These are phyloP conservation scores for Nipponacmea schrenckii DNA, from an alignment of 2,888 invertebrate species.

Conservation along the genomic window DNA sequence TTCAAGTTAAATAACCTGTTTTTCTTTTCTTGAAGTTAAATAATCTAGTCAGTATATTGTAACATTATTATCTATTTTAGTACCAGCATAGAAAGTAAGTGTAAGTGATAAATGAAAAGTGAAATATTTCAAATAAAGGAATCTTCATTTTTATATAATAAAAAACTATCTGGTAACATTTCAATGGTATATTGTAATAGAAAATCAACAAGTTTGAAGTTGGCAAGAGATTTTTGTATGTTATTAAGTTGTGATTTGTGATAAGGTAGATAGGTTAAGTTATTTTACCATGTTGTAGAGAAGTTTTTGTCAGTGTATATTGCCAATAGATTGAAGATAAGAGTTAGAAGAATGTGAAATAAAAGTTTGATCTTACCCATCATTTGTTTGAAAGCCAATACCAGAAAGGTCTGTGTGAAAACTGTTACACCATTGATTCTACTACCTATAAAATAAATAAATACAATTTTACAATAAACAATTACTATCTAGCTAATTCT, in stretches of 20 bases:
- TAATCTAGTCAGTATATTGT: too few species aligned
- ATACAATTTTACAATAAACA: not conserved
- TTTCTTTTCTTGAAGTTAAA: too few species aligned
- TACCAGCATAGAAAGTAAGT: too few species aligned
- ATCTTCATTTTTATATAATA: too few species aligned
- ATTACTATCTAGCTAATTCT: too few species aligned
- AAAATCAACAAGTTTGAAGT: too few species aligned
- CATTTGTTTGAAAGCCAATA: constrained; percentile 1
- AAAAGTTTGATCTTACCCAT: constrained; percentile 4
- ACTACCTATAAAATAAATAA: not conserved
- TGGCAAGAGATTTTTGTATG: not conserved
- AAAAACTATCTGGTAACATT: too few species aligned
- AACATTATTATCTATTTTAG: too few species aligned
- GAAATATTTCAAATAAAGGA: too few species aligned
- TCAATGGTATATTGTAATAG: too few species aligned
- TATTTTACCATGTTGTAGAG: not conserved
- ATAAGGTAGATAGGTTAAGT: constrained; percentile 2
- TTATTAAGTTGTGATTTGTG: not conserved
- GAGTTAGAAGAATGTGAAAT: not conserved
- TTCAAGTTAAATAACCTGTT: too few species aligned
- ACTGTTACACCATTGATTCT: not conserved
- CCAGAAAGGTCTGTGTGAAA: not conserved
- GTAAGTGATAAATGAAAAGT: too few species aligned
- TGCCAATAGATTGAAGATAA: constrained; percentile 5
- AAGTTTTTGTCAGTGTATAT: not conserved